Conservation (phyloP, 2,113 vertebrate genomes). For the Tupaia chinensis region DNA sequence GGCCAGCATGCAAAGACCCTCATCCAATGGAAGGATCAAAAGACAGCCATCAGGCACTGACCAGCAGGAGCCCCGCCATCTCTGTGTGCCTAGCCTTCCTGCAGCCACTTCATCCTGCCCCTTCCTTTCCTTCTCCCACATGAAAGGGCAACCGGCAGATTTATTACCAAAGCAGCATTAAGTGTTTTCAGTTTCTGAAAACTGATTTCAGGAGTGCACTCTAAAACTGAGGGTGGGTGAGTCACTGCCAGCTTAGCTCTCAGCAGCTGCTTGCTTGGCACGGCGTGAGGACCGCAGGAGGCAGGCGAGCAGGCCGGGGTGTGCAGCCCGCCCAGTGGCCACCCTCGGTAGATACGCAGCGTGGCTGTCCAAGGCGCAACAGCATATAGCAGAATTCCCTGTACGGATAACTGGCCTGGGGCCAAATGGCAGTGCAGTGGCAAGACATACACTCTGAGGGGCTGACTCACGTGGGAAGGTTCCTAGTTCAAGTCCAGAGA, state of each 20-base stretch:
- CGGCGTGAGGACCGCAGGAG: background rate
- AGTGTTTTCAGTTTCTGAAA: conserved; percentile 36
- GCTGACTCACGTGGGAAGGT: too few relatives aligned
- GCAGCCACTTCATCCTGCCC: background rate
- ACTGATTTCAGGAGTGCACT: background rate
- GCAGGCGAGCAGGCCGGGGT: background rate
- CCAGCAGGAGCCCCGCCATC: background rate
- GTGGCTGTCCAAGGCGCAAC: background rate
- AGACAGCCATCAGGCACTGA: background rate
- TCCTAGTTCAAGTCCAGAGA: too few relatives aligned
- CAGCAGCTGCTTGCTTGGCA: background rate
- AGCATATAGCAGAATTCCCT: background rate
- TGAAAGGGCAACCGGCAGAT: background rate
- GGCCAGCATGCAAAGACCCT: background rate
- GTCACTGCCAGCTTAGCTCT: background rate
- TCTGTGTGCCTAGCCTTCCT: background rate
- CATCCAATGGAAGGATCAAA: background rate
- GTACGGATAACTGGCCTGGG: background rate
- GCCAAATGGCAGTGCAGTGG: too few relatives aligned
- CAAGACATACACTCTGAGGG: too few relatives aligned
- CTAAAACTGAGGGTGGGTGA: background rate
- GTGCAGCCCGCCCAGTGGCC: background rate
- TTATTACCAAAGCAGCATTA: background rate
- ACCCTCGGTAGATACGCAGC: background rate
- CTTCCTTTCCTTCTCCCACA: background rate